Base-by-base conservation (phyloP, 2,797 vertebrate genomes). In the Hafferia zeledoni region DNA sequence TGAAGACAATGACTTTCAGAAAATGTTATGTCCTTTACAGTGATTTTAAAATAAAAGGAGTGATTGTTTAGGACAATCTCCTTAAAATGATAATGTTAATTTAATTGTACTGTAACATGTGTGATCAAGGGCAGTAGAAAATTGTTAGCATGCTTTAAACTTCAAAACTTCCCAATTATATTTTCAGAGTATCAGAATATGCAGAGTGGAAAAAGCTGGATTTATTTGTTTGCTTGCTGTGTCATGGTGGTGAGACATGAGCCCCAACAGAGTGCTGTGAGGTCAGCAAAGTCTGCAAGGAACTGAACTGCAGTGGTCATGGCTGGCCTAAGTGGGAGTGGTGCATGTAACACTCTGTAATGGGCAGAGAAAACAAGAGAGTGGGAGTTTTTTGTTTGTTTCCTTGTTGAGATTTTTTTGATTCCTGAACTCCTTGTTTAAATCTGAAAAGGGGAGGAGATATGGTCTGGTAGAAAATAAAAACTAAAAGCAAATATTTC, bases 341-440 rank as follows among this genome's bases (percentile, higher is more conserved):
- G 61, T 11, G 11, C 33, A 15, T 11, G 13, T 2, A 41, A 7
- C 1, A 3, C 28, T 6, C 8, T 4, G 1, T 9, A 30, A 50
- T 0, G 5, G 31, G 20, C 28, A 37, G 52, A 55, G 8, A 39
- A 89, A 87, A 37, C 5, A 4, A 63, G 39, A 44, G 17, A 28
- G 5, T n/a, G 37, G 22, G 8, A 7, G 1, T 0, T 15, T 19
- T n/a, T 22, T 37, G 5, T 4, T 60, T 18, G 2, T 24, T 15
- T 55, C 8, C 22, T 3, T 35, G 12, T 16, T 39, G 3, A 20
- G 13, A 14, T 11, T 47, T 68, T n/a, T 71, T 16, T 86, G 57
- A 30, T 47, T 79, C 9, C 17, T 55, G 23, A 15, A 2, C 10
- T 57, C 13, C 39, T 39, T 87, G 6, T 37, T 87, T 86, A 47